Base-by-base conservation (phyloP, 2,888 invertebrate genomes). In the Erebia palarica region DNA sequence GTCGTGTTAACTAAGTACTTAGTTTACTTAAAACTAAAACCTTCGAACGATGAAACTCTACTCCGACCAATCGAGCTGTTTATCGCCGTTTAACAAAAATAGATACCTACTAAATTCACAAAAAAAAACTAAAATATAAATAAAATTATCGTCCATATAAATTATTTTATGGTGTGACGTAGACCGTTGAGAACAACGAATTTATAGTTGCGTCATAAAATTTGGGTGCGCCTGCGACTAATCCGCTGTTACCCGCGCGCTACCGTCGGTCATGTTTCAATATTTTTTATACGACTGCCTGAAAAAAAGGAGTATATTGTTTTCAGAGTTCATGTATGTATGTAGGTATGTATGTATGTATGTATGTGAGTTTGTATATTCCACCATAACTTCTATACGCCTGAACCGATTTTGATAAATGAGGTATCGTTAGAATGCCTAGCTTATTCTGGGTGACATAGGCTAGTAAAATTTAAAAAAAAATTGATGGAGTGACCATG, bases 131-230 rank as follows among this genome's bases (percentile, higher is more conserved):
- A 58, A 7, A 27, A 49, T 47, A 85, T 86, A 86, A 82, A 27
- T 27, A 27, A 3, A 27, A 86, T 81, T 84, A 82, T 75, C 80
- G 78, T 77, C 80, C 81, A 83, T 83, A 86, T 88, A 89, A 87
- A 88, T 88, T 70, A 72, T 66, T 71, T 75, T 84, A 84, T 78
- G 55, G 80, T 79, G 77, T 79, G 82, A 84, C 83, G 85, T 82
- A 72, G 79, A 78, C 82, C 84, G 88, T 88, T 84, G 85, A 85
- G 83, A 83, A 84, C 82, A 84, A 83, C 83, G 79, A 84, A 87
- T 89, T 90, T 89, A 91, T 86, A 85, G 81, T 84, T 80, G 76
- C 80, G 87, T 90, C 88, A 85, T 91, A 91, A 92, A 92, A 84
- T 89, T 89, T 88, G 87, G 86, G 77, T 85, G 86, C 84, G 86